Base-by-base conservation (phyloP, 2,797 vertebrate species). In the Chiroxiphia lanceolata region DNA sequence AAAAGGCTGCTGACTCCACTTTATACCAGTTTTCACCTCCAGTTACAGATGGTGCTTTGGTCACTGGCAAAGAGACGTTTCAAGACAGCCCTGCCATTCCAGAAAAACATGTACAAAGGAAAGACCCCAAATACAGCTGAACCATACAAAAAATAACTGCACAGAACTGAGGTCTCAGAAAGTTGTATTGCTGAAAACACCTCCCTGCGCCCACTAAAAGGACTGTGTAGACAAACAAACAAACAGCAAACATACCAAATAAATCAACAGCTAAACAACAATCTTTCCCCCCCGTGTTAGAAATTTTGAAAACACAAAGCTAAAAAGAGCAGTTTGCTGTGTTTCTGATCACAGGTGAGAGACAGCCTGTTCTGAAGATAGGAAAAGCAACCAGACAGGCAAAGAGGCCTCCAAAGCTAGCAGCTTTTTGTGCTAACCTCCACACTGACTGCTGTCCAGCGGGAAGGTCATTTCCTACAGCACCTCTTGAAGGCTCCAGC, bases 111-210 rank as follows among this genome's bases (percentile, higher is more conserved):
- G 13, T 91, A 81, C 25, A 93, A 93, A 92, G 61, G 87, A 96
- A 97, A 95, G 71, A 94, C 59, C 74, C 83, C 93, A 93, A 81
- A 89, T 80, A 96, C 65, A 63, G 85, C 85, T 86, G 93, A 94
- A 90, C 68, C 94, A 69, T 64, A 93, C 60, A 77, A 81, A 96
- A 38, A 82, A 31, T 44, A 94, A 95, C 83, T 79, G 77, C 94
- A 88, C 81, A 94, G 93, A 97, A 94, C 88, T 86, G 91, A 97
- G 59, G 89, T 97, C 97, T 97, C 44, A 57, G 95, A 96, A 88
- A 95, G 87, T 95, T 89, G 92, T 95, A 96, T 97, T 97, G 96
- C 93, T 97, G 91, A 96, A 94, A 94, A 96, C 90, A 94, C 68
- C 95, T 96, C 89, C 91, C 47, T 93, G 80, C 48, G 60, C 90